A percentile compares a stretch with the other conserved stretches of the same genome.
Conservation (phyloP, 1,140 invertebrate species). For the Meloidogyne floridensis region DNA sequence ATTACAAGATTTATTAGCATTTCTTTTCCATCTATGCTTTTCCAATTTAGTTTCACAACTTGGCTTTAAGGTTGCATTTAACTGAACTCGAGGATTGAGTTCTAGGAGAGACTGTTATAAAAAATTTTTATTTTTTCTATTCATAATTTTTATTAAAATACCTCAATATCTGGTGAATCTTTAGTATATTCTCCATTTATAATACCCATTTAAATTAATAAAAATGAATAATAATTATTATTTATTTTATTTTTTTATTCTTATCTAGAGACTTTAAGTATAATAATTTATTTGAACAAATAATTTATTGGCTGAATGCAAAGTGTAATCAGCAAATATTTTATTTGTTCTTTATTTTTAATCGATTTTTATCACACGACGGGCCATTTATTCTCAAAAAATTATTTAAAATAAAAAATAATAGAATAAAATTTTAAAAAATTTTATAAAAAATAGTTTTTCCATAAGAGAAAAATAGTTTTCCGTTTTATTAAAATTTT, state of each 20-base stretch:
- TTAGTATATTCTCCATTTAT: conserved; percentile 26
- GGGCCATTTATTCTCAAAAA: no score
- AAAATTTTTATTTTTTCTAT: conserved; percentile 12
- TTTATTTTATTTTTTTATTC: not conserved
- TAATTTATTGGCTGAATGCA: not conserved
- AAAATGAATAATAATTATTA: not conserved
- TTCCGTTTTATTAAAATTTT: no score
- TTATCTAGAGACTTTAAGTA: not conserved
- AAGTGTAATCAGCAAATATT: not conserved
- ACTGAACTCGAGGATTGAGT: conserved; percentile 81
- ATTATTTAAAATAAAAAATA: no score
- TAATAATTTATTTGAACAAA: not conserved
- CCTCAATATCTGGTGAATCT: conserved; percentile 59
- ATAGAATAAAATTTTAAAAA: not conserved
- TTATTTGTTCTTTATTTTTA: no score
- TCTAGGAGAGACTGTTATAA: conserved; percentile 77
- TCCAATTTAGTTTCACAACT: conserved; percentile 81
- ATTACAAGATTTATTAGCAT: conserved; percentile 79
- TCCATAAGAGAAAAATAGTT: no score
- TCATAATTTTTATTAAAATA: conserved; percentile 9
- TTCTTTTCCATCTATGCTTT: conserved; percentile 93
- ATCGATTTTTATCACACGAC: no score
- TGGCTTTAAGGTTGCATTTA: conserved; percentile 77
- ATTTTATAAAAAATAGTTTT: not conserved
- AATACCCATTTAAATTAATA: not conserved